Evolutionary conservation across 2,113 vertebrate species (phyloP), one percentile per base, ranked within the genome.

Genomic region (Ophthalmolycus amberensis): DNA sequence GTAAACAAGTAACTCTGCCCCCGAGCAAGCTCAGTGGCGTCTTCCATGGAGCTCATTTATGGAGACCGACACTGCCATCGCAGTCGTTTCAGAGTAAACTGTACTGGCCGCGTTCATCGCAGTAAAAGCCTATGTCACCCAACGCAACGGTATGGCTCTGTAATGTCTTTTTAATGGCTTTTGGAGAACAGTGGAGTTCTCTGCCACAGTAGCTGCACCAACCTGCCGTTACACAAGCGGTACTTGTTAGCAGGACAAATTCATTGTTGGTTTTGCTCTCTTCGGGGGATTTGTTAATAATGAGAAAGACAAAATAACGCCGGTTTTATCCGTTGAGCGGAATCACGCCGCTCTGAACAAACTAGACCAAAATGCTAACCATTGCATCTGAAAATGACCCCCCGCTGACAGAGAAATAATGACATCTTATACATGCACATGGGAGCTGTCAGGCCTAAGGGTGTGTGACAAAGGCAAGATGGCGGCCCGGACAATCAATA

Each of bases 401-500:
- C 71, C 70, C 6, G 29, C 72, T 74, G 83, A 80, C 60, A 0
- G 65, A 65, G 66, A 80, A 87, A 82, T 85, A 87, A 88, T 82
- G 76, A 87, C 79, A 83, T 88, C 77, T 88, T 75, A 82, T 75
- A 82, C 68, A 82, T 86, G 79, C 80, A 63, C 63, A 59, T 89
- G 86, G 83, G 79, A 89, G 77, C 84, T 80, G 86, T 90, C 85
- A 86, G 69, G 66, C 86, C 88, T 82, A 56, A 85, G 88, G 85
- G 76, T 77, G 75, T 88, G 83, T 87, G 85, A 92, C 89, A 88
- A 86, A 89, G 81, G 85, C 83, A 86, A 90, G 85, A 89, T 89
- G 90, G 87, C 91, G 84, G 83, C 81, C 59, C 4, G 5, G 34
- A 12, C 86, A 42, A 92, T 92, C 92, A 80, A 94, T 93, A 92